Conservation (phyloP, 2,888 invertebrate species). For the Epicampocera succincta region DNA sequence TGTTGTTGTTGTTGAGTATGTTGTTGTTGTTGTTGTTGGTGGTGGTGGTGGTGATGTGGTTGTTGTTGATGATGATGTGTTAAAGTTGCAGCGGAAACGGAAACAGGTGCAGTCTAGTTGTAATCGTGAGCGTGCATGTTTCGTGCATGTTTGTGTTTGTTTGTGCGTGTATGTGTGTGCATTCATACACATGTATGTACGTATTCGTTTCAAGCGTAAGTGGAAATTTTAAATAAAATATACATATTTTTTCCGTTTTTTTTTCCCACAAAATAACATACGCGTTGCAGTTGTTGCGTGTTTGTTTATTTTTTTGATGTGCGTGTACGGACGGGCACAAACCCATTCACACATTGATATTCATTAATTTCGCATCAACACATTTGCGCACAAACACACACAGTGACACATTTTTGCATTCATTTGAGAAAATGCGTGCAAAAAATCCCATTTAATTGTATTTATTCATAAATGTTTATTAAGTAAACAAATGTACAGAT, state of each 20-base stretch:
- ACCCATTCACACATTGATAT: constrained; percentile 46
- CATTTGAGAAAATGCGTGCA: constrained; percentile 20
- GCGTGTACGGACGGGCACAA: constrained; percentile 57
- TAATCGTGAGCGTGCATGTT: constrained; percentile 60
- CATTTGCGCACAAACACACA: constrained; percentile 18
- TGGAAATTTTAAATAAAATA: constrained; percentile 28
- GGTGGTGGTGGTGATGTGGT: constrained; percentile 48
- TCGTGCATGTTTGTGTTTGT: constrained; percentile 43
- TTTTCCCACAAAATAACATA: constrained; percentile 3
- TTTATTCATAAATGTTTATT: constrained; percentile 54
- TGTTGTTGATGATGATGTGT: constrained; percentile 80
- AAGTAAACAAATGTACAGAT: constrained; percentile 67
- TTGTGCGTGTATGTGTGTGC: constrained; percentile 2
- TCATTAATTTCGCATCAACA: constrained; percentile 19
- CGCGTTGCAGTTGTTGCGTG: background rate
- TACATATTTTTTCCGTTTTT: too few species aligned
- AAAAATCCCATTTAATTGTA: constrained; percentile 35
- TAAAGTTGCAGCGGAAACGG: constrained; percentile 78
- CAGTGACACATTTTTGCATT: constrained; percentile 15
- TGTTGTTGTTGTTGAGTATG: constrained; percentile 83
- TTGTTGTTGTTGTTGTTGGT: constrained; percentile 73
- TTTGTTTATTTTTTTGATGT: background rate
- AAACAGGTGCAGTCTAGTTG: constrained; percentile 79
- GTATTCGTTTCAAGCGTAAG: constrained; percentile 14
- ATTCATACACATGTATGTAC: constrained; percentile 27